Evolutionary conservation across 2,797 vertebrate species (phyloP).

Genomic region (Echeneis naucrates): DNA sequence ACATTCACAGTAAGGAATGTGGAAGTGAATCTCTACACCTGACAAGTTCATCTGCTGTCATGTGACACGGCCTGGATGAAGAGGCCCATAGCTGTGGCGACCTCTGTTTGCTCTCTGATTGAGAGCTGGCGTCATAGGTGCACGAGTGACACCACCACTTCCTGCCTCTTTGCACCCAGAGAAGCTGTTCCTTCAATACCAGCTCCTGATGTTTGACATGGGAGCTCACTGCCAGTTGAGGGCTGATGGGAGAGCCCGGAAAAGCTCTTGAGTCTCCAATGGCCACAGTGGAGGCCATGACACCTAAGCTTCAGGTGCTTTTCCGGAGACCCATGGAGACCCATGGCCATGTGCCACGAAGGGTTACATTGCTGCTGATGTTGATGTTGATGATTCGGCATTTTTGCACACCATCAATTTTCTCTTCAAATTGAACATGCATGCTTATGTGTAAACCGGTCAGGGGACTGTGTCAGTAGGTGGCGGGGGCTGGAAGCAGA

Average conservation of each 20-base stretch:
- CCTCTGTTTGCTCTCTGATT: slow-evolving; percentile 41
- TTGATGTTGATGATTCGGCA: slow-evolving; percentile 49
- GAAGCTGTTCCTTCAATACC: slow-evolving; percentile 58
- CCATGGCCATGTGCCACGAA: background rate
- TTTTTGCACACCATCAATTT: slow-evolving; percentile 1
- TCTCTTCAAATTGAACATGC: slow-evolving; percentile 17
- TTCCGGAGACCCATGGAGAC: slow-evolving; percentile 18
- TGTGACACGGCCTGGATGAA: slow-evolving; percentile 29
- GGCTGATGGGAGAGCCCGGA: background rate
- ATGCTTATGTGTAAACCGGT: slow-evolving; percentile 42
- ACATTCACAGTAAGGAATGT: too few relatives aligned
- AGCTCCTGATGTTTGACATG: background rate
- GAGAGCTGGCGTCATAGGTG: slow-evolving; percentile 40
- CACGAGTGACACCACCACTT: slow-evolving; percentile 30
- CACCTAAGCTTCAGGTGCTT: too few relatives aligned
- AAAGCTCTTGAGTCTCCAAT: slow-evolving; percentile 35
- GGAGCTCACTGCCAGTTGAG: background rate
- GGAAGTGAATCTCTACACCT: too few relatives aligned
- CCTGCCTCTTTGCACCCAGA: slow-evolving; percentile 10
- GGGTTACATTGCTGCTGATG: slow-evolving; percentile 18
- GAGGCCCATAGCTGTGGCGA: slow-evolving; percentile 35
- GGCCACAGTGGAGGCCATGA: too few relatives aligned
- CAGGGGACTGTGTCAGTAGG: slow-evolving; percentile 26
- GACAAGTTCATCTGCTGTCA: slow-evolving; percentile 39
- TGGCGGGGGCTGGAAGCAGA: slow-evolving; percentile 26